Evolutionary conservation across 2,113 vertebrate genomes (phyloP).

Genomic region (Dipodomys ordii): DNA sequence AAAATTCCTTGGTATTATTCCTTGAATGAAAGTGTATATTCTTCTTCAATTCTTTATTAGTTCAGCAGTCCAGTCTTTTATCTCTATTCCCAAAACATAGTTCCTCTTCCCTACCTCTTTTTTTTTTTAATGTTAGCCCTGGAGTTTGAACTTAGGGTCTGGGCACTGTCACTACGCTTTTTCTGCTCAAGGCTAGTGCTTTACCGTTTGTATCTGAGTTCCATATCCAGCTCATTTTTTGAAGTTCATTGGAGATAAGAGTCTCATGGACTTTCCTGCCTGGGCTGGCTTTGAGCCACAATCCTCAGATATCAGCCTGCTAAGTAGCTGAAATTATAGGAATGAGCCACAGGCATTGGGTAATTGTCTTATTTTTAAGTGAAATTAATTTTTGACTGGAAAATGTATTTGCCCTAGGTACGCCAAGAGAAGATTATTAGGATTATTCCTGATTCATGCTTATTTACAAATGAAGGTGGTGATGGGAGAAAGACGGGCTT

Average conservation of each 20-base stretch:
- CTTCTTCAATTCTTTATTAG: background rate
- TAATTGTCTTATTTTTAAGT: slow-evolving; percentile 31
- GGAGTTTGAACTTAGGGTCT: no score
- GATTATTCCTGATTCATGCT: background rate
- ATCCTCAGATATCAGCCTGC: no score
- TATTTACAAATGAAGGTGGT: background rate
- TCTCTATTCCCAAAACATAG: background rate
- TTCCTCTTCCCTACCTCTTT: background rate
- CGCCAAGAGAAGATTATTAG: background rate
- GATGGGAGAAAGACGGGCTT: background rate
- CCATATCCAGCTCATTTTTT: no score
- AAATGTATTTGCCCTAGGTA: background rate
- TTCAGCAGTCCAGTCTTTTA: background rate
- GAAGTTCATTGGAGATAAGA: no score
- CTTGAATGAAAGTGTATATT: background rate
- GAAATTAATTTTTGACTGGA: slow-evolving; percentile 40
- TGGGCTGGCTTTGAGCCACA: no score
- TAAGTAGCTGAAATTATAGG: no score
- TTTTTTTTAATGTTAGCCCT: no score
- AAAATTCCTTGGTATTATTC: slow-evolving; percentile 45
- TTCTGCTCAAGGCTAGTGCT: no score
- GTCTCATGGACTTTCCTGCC: no score
- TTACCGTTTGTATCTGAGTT: no score
- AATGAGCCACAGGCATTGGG: no score
- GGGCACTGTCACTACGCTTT: no score